Conservation (phyloP, 2,888 invertebrate genomes). For the Amaurobius ferox region DNA sequence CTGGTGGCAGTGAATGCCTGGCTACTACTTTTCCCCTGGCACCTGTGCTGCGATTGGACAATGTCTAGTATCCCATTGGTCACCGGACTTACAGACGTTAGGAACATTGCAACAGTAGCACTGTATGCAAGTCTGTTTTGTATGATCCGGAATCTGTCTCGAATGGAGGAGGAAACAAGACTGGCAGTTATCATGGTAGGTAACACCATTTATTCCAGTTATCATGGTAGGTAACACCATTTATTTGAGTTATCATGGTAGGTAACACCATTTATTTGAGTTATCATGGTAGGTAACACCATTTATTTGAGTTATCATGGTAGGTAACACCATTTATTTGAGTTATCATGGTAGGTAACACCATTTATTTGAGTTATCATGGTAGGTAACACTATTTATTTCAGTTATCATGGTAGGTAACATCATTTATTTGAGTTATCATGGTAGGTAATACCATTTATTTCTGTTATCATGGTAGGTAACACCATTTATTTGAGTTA, state of each 20-base stretch:
- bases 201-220: no score
- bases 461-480: no score
- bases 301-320: no score
- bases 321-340: no score
- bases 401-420: no score
- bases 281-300: conserved; percentile 17
- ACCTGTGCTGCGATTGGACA: conserved; percentile 98
- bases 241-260: conserved; percentile 11
- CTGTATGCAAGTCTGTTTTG: conserved; percentile 81
- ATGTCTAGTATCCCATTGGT: conserved; percentile 96
- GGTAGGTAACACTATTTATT: no score
- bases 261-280: no score
- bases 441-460: no score
- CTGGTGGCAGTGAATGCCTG: conserved; percentile 92
- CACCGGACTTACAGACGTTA: conserved; percentile 85
- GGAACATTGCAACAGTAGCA: conserved; percentile 88
- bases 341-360: no score
- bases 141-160: conserved; percentile 75
- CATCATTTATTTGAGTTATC: no score
- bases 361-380: no score
- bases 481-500: no score
- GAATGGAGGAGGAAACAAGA: conserved; percentile 46
- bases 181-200: conserved; percentile 48
- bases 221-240: conserved; percentile 60
- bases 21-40: conserved; percentile 91